Evolutionary conservation across 2,888 invertebrate genomes (phyloP).

Genomic region (Patella ulyssiponensis): DNA sequence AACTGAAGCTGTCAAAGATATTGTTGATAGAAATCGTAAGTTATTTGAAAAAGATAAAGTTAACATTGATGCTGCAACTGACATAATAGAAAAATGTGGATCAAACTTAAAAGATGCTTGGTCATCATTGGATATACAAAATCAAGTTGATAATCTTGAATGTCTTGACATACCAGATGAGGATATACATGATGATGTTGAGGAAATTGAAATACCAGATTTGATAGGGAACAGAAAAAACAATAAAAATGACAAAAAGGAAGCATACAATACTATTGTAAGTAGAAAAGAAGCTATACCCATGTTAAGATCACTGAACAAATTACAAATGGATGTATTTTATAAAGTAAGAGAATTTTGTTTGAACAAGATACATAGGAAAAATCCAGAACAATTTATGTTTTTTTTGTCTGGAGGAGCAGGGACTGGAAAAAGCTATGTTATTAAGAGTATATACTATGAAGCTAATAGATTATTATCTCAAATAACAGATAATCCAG

Average conservation of each 20-base stretch:
- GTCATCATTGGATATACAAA: slow-evolving; percentile 3
- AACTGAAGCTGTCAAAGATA: not conserved
- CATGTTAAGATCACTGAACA: slow-evolving; percentile 16
- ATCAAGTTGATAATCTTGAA: slow-evolving; percentile 4
- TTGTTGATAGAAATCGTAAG: slow-evolving; percentile 8
- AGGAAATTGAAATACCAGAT: not conserved
- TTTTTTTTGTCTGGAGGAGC: slow-evolving; percentile 28
- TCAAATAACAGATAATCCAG: slow-evolving; percentile 3
- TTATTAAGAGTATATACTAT: slow-evolving; percentile 23
- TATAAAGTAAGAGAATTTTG: slow-evolving; percentile 27
- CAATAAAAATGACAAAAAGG: not conserved
- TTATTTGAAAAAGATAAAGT: slow-evolving; percentile 3
- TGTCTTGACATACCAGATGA: not conserved
- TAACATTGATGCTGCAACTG: not conserved
- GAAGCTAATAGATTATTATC: slow-evolving; percentile 20
- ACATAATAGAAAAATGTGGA: slow-evolving; percentile 3
- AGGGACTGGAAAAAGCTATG: slow-evolving; percentile 21
- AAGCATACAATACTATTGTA: not conserved
- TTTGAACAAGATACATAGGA: not conserved
- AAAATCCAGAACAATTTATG: slow-evolving; percentile 14
- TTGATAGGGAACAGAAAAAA: not conserved
- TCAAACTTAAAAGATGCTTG: slow-evolving; percentile 13
- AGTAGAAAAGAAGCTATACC: not conserved
- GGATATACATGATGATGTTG: not conserved
- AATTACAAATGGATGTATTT: slow-evolving; percentile 24